Base-by-base conservation (phyloP, 30 jellyfish, hydroid and myxozoan species). In the Cassiopea xamachana region DNA sequence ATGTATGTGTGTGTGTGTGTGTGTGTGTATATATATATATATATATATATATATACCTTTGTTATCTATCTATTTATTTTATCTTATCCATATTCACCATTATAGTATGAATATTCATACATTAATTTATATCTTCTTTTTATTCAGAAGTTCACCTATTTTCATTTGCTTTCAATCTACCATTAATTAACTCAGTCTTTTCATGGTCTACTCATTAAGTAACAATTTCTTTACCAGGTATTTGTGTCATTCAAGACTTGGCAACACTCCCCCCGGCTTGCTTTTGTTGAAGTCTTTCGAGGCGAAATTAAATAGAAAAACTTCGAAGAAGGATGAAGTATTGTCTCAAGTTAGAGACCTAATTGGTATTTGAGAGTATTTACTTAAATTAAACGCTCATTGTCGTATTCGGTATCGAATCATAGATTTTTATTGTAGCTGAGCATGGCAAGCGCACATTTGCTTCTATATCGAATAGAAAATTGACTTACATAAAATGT, bases 321-420 rank as follows among this genome's bases (percentile, higher is more conserved):
- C 89, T 43, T 69, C 89, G 5, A 87, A 70, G 68, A 87, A 87
- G 89, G 94, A 87, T 64, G 85, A 87, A 48, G 86, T 87, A 16
- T 86, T 87, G n/a, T 75, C 83, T 87, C 94, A 77, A 80, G 94
- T 87, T 61, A 87, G 89, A 77, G 94, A 87, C 44, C 89, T 87
- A 48, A 87, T 87, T 77, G 94, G 94, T 43, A 87, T 87, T 76
- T 87, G 73, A 70, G 45, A 58, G 7, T 45, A 16, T 27, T 27
- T 58, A 48, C 13, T 46, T 14, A 84, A 84, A 46, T 70, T 19
- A 48, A 70, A 73, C 60, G 44, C 85, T 73, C 72, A 50, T 49
- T 70, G 43, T 84, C 8, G 16, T 73, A 81, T 60, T 81, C 89
- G 58, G 17, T 68, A 71, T 68, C 51, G 82, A 82, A 47, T 64